Conservation (phyloP, 1,140 invertebrate species). For the Nixonia krombeini region DNA sequence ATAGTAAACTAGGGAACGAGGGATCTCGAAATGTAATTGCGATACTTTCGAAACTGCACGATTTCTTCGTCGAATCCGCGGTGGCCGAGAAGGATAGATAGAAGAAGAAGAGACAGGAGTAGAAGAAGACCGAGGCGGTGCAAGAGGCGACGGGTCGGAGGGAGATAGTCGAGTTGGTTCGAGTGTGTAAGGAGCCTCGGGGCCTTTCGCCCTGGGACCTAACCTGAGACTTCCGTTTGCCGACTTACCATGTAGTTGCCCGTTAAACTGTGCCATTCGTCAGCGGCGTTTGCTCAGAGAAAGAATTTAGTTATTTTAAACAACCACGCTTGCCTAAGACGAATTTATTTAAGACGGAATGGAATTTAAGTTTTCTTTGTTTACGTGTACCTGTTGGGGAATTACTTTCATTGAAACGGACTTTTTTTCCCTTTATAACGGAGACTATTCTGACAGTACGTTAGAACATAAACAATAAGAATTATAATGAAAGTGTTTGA, state of each 20-base stretch:
- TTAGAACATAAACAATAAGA: no score
- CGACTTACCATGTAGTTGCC: slow-evolving; percentile 45
- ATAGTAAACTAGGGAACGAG: neutral
- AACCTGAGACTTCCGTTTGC: slow-evolving; percentile 57
- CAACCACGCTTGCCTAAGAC: no score
- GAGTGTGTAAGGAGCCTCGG: slow-evolving; percentile 35
- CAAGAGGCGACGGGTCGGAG: slow-evolving; percentile 1
- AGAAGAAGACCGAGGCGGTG: no score
- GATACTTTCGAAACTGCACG: slow-evolving; percentile 50
- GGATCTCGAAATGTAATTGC: slow-evolving; percentile 2
- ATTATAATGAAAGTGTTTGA: no score
- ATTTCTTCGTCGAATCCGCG: slow-evolving; percentile 44
- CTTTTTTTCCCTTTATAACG: no score
- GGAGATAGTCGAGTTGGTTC: neutral
- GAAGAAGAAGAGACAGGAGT: neutral
- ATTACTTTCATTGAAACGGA: no score
- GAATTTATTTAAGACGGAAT: no score
- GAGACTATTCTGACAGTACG: no score
- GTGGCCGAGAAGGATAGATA: neutral
- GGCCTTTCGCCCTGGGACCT: slow-evolving; percentile 49
- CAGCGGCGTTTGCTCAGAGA: slow-evolving; percentile 33
- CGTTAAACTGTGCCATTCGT: slow-evolving; percentile 53
- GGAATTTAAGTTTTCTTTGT: no score
- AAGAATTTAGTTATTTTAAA: no score
- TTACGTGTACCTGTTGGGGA: no score